These are phyloP conservation scores for Pygmarrhopalites habei DNA, from an alignment of 1,140 invertebrate genomes.

Conservation along the genomic window DNA sequence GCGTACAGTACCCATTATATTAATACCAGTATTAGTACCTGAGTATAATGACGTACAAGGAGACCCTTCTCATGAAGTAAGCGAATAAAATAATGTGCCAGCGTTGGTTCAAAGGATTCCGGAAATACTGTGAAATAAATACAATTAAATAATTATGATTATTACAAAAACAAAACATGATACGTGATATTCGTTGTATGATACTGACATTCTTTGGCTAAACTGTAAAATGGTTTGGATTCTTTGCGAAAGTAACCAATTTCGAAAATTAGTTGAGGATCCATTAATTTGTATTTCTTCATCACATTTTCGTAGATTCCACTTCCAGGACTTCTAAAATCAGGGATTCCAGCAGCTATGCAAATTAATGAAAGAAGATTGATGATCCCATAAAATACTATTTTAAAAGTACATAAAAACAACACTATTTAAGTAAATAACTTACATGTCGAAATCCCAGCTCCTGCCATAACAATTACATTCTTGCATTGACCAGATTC, in stretches of 20 bases:
- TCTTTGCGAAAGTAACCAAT: constrained; percentile 71
- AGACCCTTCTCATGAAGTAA: constrained; percentile 71
- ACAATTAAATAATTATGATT: too few species aligned
- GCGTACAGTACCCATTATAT: too few species aligned
- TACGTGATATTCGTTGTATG: too few species aligned
- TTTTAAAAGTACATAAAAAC: background rate
- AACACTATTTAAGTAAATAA: constrained; percentile 36
- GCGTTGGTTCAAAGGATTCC: constrained; percentile 70
- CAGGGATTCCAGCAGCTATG: constrained; percentile 87
- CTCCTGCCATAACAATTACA: constrained; percentile 85
- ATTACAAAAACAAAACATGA: too few species aligned
- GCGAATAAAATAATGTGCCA: constrained; percentile 74
- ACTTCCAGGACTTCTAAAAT: constrained; percentile 81
- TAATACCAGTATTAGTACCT: constrained; percentile 38
- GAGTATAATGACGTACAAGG: constrained; percentile 73
- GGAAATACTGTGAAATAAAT: too few species aligned
- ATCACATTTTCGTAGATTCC: constrained; percentile 85
- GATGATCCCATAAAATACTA: background rate
- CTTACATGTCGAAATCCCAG: constrained; percentile 90
- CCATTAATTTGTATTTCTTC: constrained; percentile 80
- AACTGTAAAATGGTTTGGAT: constrained; percentile 75
- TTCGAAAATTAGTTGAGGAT: constrained; percentile 94
- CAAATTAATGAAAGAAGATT: constrained; percentile 39
- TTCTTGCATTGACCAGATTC: constrained; percentile 69
- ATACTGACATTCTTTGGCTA: constrained; percentile 79